phyloP scores from a whole-genome alignment of 2,888 invertebrate species.

The Lydus trimaculatus region DNA sequence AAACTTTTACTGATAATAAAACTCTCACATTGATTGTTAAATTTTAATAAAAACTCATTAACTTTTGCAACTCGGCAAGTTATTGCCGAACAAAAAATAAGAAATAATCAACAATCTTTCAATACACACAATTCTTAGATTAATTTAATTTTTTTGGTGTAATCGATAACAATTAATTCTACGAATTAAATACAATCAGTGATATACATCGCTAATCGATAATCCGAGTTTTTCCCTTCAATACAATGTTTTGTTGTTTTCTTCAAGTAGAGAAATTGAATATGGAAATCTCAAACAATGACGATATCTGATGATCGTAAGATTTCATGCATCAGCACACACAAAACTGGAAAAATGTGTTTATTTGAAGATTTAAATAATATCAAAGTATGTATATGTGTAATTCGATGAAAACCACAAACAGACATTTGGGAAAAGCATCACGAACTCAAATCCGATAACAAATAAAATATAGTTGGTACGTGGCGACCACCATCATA shows the following conservation, averaged over 20 bases:
- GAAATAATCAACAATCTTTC: background rate
- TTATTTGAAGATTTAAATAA: slow-evolving; percentile 43
- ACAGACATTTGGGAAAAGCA: slow-evolving; percentile 59
- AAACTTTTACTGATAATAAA: slow-evolving; percentile 50
- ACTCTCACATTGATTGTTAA: slow-evolving; percentile 39
- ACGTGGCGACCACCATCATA: slow-evolving; percentile 59
- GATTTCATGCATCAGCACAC: slow-evolving; percentile 29
- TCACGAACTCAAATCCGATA: slow-evolving; percentile 61
- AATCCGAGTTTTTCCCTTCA: no score
- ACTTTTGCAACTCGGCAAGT: slow-evolving; percentile 15
- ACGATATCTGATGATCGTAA: background rate
- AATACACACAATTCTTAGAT: background rate
- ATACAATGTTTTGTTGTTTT: no score
- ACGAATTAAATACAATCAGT: background rate
- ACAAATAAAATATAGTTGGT: slow-evolving; percentile 61
- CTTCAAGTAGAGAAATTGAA: background rate
- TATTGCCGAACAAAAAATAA: background rate
- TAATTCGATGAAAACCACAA: slow-evolving; percentile 59
- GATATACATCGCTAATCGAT: background rate
- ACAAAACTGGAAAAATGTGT: slow-evolving; percentile 19
- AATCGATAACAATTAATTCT: background rate
- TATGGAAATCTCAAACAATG: background rate
- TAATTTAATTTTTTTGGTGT: background rate
- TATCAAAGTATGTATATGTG: slow-evolving; percentile 50
- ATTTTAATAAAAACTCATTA: slow-evolving; percentile 39